Evolutionary conservation across 2,797 vertebrate genomes (phyloP).

Genomic region (Myotis findleyi): DNA sequence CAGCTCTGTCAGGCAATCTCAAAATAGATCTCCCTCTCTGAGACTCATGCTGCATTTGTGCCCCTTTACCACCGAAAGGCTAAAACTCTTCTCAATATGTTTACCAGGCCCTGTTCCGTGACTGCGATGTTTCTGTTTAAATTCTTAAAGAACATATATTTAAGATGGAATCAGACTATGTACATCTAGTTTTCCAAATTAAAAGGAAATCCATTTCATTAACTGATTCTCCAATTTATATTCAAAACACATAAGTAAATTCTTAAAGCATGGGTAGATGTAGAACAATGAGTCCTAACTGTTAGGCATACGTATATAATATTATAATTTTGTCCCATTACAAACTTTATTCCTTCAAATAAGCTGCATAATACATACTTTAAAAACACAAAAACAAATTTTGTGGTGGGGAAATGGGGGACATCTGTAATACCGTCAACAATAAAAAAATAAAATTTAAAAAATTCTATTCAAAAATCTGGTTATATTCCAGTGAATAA

Average conservation of each 20-base stretch:
- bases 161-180: background rate
- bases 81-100: background rate
- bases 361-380: background rate
- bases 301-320: background rate
- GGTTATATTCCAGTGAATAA: background rate
- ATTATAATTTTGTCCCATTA: background rate
- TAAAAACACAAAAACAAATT: background rate
- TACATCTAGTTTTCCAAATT: background rate
- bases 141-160: constrained; percentile 8
- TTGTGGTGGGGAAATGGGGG: too few species aligned
- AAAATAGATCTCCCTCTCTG: constrained; percentile 36
- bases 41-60: background rate
- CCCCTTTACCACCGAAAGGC: background rate
- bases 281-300: background rate
- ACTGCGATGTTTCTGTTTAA: background rate
- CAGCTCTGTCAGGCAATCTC: constrained; percentile 50
- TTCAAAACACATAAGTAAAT: constrained; percentile 49
- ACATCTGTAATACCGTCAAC: too few species aligned
- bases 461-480: background rate
- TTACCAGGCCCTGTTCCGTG: background rate
- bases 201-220: background rate
- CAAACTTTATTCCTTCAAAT: background rate
- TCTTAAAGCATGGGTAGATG: background rate
- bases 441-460: too few species aligned
- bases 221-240: background rate